Evolutionary conservation across 2,113 vertebrate species (phyloP), one percentile per base, ranked within the genome.

Genomic region (Hystrix brachyura): DNA sequence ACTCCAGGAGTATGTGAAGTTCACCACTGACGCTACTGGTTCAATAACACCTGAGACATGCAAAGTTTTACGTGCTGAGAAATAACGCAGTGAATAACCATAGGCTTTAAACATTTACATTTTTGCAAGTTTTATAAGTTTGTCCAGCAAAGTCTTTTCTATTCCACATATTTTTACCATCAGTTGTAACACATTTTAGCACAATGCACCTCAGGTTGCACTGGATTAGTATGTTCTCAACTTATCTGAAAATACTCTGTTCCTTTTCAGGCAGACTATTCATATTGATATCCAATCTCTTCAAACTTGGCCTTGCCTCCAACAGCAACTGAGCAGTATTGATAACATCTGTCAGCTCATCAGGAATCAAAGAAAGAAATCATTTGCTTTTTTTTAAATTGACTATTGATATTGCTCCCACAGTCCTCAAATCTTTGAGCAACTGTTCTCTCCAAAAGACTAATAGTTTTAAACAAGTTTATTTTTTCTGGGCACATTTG

Each of bases 401-500:
- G 18, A 79, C 62, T 86, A 51, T 71, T 90, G 55, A 19, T 87
- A 7, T 51, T 92, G 46, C 9, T 90, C 43, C 23, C 27, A 72
- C 10, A 55, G 25, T 67, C 8, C n/a, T 91, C 51, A 85, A 80
- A 23, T 69, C n/a, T 88, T 95, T 64, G 51, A 93, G 8, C 53
- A 91, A 88, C 60, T 85, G 29, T 91, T 96, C n/a, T 91, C 23
- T 84, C 65, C 72, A 43, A 87, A 96, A 89, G 53, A 38, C 64
- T 59, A 82, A 91, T 76, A 71, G 64, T 64, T 97, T 93, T 69
- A 91, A 96, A 81, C 27, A 86, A 71, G 27, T 85, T 94, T 94
- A 69, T 91, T 69, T 96, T 93, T 65, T 93, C 72, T 81, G 38
- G 72, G 90, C 55, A 82, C 11, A 89, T 91, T 95, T 94, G 13